Evolutionary conservation across 1,140 invertebrate species (phyloP).

Genomic region (Leucophenga varia): DNA sequence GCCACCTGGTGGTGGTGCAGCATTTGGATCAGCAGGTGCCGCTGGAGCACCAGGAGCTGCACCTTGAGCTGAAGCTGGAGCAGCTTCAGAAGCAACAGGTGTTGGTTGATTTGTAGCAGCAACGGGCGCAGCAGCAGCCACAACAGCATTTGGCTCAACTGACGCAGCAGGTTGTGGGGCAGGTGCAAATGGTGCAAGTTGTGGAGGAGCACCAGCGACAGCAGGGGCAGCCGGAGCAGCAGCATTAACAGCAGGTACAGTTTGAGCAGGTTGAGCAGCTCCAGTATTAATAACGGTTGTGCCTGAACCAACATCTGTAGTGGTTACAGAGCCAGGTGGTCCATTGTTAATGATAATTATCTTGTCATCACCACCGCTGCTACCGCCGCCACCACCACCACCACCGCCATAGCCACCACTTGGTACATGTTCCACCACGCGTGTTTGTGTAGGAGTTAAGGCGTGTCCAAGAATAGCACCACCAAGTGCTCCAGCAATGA

Average conservation of each 20-base stretch:
- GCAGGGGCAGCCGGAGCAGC: slow-evolving; percentile 55
- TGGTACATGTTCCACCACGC: slow-evolving; percentile 31
- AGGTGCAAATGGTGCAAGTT: slow-evolving; percentile 57
- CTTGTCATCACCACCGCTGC: slow-evolving; percentile 32
- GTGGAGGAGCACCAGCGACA: slow-evolving; percentile 49
- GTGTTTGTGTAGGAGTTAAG: slow-evolving; percentile 40
- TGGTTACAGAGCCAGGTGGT: slow-evolving; percentile 46
- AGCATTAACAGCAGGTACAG: slow-evolving; percentile 35
- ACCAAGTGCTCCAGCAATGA: slow-evolving; percentile 43
- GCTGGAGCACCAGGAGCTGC: slow-evolving; percentile 18
- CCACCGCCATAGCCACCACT: slow-evolving; percentile 10
- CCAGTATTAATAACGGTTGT: slow-evolving; percentile 44
- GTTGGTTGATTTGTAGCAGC: slow-evolving; percentile 41
- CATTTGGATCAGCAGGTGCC: slow-evolving; percentile 25
- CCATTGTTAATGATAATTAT: slow-evolving; percentile 53
- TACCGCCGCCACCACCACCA: background rate
- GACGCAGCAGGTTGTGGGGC: slow-evolving; percentile 19
- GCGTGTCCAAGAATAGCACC: slow-evolving; percentile 45
- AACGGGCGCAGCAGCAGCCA: slow-evolving; percentile 38
- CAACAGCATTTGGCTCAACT: slow-evolving; percentile 25
- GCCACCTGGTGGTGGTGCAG: slow-evolving; percentile 24
- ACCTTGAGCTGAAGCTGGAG: slow-evolving; percentile 19
- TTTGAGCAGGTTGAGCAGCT: slow-evolving; percentile 20
- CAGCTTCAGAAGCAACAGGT: slow-evolving; percentile 57
- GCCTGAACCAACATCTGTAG: slow-evolving; percentile 33